These are phyloP conservation scores for Malacoctenus gilli DNA, from an alignment of 2,797 vertebrate species.

Conservation along the genomic window DNA sequence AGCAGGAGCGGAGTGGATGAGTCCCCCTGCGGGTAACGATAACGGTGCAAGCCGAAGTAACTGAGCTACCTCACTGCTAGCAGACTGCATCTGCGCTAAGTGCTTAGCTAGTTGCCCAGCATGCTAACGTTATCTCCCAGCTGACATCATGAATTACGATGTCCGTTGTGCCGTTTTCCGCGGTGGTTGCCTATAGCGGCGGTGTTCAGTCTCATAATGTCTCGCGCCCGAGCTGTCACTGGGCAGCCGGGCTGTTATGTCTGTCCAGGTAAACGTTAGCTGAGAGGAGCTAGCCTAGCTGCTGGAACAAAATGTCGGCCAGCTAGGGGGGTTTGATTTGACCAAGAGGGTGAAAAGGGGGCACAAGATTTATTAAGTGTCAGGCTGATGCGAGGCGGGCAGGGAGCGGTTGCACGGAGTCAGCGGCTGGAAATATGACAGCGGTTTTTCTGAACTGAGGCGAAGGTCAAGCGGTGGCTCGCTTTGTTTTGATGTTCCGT, in stretches of 20 bases:
- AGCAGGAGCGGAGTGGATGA: conserved; percentile 48
- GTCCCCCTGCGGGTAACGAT: conserved; percentile 61
- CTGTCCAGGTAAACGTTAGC: conserved; percentile 69
- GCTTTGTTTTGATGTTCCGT: conserved; percentile 56
- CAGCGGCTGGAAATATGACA: conserved; percentile 20
- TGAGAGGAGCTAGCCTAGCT: conserved; percentile 67
- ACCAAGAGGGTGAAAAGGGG: conserved; percentile 52
- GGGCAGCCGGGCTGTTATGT: conserved; percentile 31
- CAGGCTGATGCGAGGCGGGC: neutral
- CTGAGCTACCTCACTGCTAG: conserved; percentile 61
- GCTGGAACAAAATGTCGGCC: conserved; percentile 85
- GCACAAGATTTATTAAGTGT: conserved; percentile 40
- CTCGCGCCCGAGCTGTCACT: conserved; percentile 61
- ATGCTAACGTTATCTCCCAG: conserved; percentile 28
- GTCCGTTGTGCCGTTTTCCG: neutral
- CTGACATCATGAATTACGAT: conserved; percentile 6
- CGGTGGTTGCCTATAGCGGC: neutral
- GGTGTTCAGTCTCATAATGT: conserved; percentile 15
- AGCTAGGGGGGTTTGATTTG: conserved; percentile 61
- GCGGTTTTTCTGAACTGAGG: neutral
- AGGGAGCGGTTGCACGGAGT: conserved; percentile 1
- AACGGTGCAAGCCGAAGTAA: conserved; percentile 72
- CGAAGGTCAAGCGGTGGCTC: conserved; percentile 55
- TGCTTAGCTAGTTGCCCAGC: conserved; percentile 36
- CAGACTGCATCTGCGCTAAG: conserved; percentile 50